Percentiles rank a stretch among this genome's conserved stretches.
Evolutionary conservation across 2,888 invertebrate species (phyloP).

Genomic region (Altica lythri): DNA sequence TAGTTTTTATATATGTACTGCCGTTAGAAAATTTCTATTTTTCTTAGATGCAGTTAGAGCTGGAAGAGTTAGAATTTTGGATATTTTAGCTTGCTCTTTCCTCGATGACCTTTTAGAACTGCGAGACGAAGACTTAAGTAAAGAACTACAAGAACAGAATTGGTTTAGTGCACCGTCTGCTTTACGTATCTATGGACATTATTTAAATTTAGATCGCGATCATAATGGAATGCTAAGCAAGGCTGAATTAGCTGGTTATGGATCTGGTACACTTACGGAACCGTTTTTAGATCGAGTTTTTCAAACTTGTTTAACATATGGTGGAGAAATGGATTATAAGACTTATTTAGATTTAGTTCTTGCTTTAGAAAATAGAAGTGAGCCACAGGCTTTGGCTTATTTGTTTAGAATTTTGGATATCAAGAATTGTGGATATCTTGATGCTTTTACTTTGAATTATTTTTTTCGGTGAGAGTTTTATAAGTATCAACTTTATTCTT

Average conservation of each 20-base stretch:
- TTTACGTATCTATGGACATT: conserved; percentile 89
- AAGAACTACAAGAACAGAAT: conserved; percentile 85
- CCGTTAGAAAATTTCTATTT: conserved; percentile 94
- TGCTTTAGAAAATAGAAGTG: conserved; percentile 88
- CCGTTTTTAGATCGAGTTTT: conserved; percentile 92
- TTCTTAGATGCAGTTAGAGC: conserved; percentile 89
- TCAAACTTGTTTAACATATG: conserved; percentile 93
- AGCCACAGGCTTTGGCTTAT: conserved; percentile 90
- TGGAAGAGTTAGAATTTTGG: conserved; percentile 85
- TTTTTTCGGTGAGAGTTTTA: conserved; percentile 65
- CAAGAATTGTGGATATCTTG: conserved; percentile 83
- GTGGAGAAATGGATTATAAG: conserved; percentile 96
- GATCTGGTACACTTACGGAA: conserved; percentile 87
- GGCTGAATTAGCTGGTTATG: conserved; percentile 85
- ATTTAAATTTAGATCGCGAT: conserved; percentile 89
- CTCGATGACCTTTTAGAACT: conserved; percentile 86
- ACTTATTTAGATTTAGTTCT: conserved; percentile 93
- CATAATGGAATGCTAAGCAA: conserved; percentile 96
- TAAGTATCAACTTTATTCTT: conserved; percentile 1
- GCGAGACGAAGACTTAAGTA: conserved; percentile 61
- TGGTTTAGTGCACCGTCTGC: conserved; percentile 93
- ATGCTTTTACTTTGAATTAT: conserved; percentile 88
- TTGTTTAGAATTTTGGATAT: conserved; percentile 91
- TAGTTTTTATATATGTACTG: conserved; percentile 95
- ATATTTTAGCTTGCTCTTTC: conserved; percentile 89